Base-by-base conservation (phyloP, 2,797 vertebrate species). In the Arrhamphus sclerolepis region DNA sequence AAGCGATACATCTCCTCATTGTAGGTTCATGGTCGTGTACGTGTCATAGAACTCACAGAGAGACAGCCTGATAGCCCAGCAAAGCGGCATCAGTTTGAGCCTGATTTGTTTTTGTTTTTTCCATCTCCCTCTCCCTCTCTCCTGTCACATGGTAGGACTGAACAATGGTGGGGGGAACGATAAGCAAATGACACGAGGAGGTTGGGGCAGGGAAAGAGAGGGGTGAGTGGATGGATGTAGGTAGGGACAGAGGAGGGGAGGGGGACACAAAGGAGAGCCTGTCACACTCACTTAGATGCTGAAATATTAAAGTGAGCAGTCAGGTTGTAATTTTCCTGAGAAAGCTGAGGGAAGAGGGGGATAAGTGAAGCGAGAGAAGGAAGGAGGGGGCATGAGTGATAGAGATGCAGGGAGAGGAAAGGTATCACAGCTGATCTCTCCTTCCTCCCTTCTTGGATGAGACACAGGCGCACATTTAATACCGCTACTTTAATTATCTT, bases 301-400 rank as follows among this genome's bases (percentile, higher is more conserved):
- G 87, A 92, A 93, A 91, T 92, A 93, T 92, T 91, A 92, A 91
- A 91, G 90, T 89, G 88, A 88, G 81, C 88, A 92, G 90, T 91
- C 90, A 92, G 91, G 92, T 92, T 92, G 87, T 93, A 93, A 93
- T 93, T 93, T 93, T 91, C 91, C 87, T 70, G 85, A 87, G 89
- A 87, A 91, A 91, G 88, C 87, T 61, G 38, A 83, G 87, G 87
- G 87, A 87, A 80, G 55, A 48, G 77, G 81, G 87, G 82, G 82
- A 81, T 88, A 86, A 87, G 82, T 81, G 85, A 83, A 86, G 83
- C 57, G 60, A 79, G 67, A 78, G 80, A 47, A 65, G 64, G 71
- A 46, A 68, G 71, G 72, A 16, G 58, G 76, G 62, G 70, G 71
- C 44, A 38, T 10, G 16, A 66, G 76, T 62, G 80, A 78, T 78